Percentiles rank a stretch among this genome's conserved stretches.
Conservation (phyloP, 2,113 vertebrate species). For the Hippocampus barbouri region DNA sequence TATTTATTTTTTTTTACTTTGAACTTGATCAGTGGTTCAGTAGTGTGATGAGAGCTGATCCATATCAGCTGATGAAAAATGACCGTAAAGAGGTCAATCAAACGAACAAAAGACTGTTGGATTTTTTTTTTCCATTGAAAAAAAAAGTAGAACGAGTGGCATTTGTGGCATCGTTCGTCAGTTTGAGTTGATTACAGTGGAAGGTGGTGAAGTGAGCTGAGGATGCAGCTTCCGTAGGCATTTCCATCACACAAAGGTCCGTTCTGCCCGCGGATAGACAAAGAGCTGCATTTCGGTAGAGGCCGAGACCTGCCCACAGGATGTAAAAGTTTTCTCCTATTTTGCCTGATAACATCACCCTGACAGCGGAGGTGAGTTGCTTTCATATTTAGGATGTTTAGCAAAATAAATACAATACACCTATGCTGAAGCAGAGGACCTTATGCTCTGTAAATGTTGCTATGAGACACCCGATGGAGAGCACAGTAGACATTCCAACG, state of each 20-base stretch:
- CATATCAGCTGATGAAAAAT: constrained; percentile 43
- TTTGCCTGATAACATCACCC: constrained; percentile 42
- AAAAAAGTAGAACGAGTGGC: constrained; percentile 50
- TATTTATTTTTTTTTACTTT: not conserved
- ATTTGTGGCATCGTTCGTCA: constrained; percentile 70
- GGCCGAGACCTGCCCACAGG: constrained; percentile 58
- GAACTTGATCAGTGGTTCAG: constrained; percentile 43
- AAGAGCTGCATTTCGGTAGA: constrained; percentile 28
- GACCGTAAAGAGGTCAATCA: constrained; percentile 49
- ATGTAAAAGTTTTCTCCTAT: constrained; percentile 58
- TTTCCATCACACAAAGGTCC: constrained; percentile 74
- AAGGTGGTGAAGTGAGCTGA: constrained; percentile 68
- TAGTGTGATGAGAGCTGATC: constrained; percentile 41
- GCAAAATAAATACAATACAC: constrained; percentile 13
- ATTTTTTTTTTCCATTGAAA: constrained; percentile 39
- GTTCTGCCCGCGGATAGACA: constrained; percentile 50
- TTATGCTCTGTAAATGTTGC: constrained; percentile 27
- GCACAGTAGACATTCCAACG: constrained; percentile 28
- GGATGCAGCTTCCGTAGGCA: constrained; percentile 71
- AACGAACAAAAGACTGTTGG: constrained; percentile 11
- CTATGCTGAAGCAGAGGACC: constrained; percentile 31
- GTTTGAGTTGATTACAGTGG: constrained; percentile 67
- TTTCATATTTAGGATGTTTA: constrained; percentile 21
- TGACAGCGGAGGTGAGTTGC: constrained; percentile 20
- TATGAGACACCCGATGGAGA: constrained; percentile 23